A percentile compares a stretch with the other conserved stretches of the same genome.
Conservation (phyloP, 1,140 invertebrate species). For the Philopotamus ludificatus region DNA sequence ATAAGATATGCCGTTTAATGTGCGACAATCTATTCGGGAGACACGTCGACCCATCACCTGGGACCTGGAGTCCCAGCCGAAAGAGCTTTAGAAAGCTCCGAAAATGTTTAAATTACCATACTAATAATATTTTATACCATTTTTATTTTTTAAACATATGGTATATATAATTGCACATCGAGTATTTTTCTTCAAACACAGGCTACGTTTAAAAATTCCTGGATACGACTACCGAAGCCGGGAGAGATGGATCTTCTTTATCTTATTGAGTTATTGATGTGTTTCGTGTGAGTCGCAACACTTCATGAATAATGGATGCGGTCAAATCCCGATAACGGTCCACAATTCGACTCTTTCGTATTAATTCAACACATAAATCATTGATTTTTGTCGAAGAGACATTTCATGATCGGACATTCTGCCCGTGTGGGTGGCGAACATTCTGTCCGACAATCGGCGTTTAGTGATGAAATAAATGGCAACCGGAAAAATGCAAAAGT, state of each 20-base stretch:
- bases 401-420: not conserved
- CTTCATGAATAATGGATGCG: constrained; percentile 24
- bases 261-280: constrained; percentile 21
- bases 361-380: constrained; percentile 27
- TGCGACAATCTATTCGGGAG: constrained; percentile 18
- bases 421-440: not conserved
- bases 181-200: too few relatives aligned
- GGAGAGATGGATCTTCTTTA: constrained; percentile 7
- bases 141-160: too few relatives aligned
- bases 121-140: too few relatives aligned
- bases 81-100: too few relatives aligned
- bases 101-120: too few relatives aligned
- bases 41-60: constrained; percentile 10
- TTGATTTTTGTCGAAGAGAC: constrained; percentile 11
- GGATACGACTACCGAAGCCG: too few relatives aligned
- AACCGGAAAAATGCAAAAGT: too few relatives aligned
- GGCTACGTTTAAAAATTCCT: too few relatives aligned
- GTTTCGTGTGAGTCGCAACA: constrained; percentile 20
- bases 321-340: constrained; percentile 18
- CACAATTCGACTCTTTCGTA: constrained; percentile 6
- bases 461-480: not conserved
- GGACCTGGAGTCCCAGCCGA: too few relatives aligned
- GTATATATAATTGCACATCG: too few relatives aligned
- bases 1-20: constrained; percentile 16
- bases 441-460: not conserved